Base-by-base conservation (phyloP, 1,140 invertebrate species). In the Sitobion miscanthi region DNA sequence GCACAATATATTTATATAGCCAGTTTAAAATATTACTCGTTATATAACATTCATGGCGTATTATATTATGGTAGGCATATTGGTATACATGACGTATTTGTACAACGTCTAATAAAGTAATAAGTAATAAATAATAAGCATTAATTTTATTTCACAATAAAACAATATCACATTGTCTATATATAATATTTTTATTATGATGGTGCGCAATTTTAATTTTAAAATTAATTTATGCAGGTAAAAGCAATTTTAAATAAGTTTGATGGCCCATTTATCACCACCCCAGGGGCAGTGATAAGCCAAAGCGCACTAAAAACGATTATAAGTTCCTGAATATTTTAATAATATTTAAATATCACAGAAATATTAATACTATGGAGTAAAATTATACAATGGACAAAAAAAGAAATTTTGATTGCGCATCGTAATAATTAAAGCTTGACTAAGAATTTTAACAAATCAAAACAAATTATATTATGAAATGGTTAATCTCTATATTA, bases 291-390 rank as follows among this genome's bases (percentile, higher is more conserved):
- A 69, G 25, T 30, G 62, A n/a, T 77, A 77, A 77, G 62, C 62
- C 62, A 17, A n/a, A 69, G 62, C 11, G 30, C 3, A 69, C 62
- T n/a, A 69, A 62, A 62, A 69, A 69, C 14, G 62, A 69, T 69
- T 69, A n/a, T 69, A n/a, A 77, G 62, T 77, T 77, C 62, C n/a
- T n/a, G 62, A n/a, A n/a, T 77, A 77, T 77, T 77, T 77, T 77
- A 77, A 77, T 77, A 77, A 35, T 77, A 77, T n/a, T n/a, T 17
- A n/a, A 77, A n/a, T n/a, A n/a, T 77, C n/a, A 6, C 14, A 14
- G 62, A 77, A 77, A 77, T n/a, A 35, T n/a, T 77, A n/a, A 17
- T n/a, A 20, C 14, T 35, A 35, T 4, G 14, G 11, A 77, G 62
- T 35, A 77, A 17, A 77, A 77, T 77, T 77, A 77, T 77, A n/a